phyloP scores from a whole-genome alignment of 2,113 vertebrate species.

The Plectropomus leopardus region DNA sequence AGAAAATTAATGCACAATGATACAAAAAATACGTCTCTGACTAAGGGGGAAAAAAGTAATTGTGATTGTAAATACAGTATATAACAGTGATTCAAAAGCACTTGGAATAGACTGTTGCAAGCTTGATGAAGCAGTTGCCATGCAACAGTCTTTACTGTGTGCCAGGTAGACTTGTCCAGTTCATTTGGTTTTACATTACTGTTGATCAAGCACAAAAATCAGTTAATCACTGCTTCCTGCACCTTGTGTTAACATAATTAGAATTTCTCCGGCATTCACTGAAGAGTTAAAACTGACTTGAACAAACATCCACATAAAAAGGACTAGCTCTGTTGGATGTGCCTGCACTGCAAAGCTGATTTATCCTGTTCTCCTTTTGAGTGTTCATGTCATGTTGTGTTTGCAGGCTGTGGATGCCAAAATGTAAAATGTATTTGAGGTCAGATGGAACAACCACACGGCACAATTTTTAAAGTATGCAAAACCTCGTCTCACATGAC shows the following conservation, averaged over 20 bases:
- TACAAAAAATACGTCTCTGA: conserved; percentile 27
- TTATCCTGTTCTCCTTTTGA: conserved; percentile 4
- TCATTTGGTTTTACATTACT: conserved; percentile 66
- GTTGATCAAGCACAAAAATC: conserved; percentile 62
- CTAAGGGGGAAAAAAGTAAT: conserved; percentile 52
- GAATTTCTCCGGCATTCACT: conserved; percentile 14
- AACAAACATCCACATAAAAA: conserved; percentile 5
- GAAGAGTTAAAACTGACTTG: conserved; percentile 11
- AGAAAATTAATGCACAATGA: conserved; percentile 1
- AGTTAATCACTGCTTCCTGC: conserved; percentile 21
- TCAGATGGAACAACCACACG: conserved; percentile 29
- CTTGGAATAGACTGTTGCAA: conserved; percentile 63
- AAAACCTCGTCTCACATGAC: conserved; percentile 29
- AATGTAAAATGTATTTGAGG: conserved; percentile 33
- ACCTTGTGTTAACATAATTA: neutral
- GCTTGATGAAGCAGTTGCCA: conserved; percentile 81
- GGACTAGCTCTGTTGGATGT: neutral
- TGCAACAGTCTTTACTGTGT: conserved; percentile 77
- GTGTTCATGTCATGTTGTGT: conserved; percentile 12
- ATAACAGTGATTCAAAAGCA: conserved; percentile 66
- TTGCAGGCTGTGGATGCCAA: conserved; percentile 18
- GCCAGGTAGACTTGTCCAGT: conserved; percentile 70
- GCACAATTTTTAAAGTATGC: conserved; percentile 36
- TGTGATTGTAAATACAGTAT: conserved; percentile 63
- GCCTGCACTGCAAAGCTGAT: neutral